phyloP scores from a whole-genome alignment of 2,888 invertebrate genomes.

The Cyclophora albipunctata region DNA sequence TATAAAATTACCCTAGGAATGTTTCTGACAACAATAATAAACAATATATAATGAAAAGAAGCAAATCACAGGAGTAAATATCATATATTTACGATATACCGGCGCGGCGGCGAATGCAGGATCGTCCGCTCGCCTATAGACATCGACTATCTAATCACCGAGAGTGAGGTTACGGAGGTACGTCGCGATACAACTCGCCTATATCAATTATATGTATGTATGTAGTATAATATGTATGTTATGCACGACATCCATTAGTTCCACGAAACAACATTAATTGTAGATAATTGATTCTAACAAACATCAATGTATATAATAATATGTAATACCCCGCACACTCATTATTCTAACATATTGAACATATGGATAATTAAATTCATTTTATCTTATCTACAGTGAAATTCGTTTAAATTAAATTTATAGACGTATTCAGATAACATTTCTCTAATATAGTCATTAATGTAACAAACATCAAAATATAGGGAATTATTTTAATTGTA shows the following conservation, averaged over 20 bases:
- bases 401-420: conserved; percentile 54
- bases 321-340: conserved; percentile 45
- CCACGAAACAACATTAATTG: conserved; percentile 52
- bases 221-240: conserved; percentile 39
- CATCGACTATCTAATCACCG: neutral
- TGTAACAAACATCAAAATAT: conserved; percentile 55
- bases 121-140: no score
- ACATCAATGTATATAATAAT: conserved; percentile 50
- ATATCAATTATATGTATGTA: conserved; percentile 44
- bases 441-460: conserved; percentile 55
- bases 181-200: conserved; percentile 22
- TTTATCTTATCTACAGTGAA: conserved; percentile 57
- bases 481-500: conserved; percentile 41
- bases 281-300: conserved; percentile 49
- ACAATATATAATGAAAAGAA: conserved; percentile 54
- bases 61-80: conserved; percentile 70
- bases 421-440: conserved; percentile 51
- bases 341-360: conserved; percentile 44
- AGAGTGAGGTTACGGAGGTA: neutral
- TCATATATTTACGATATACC: conserved; percentile 59
- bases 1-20: conserved; percentile 52
- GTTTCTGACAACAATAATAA: conserved; percentile 60
- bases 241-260: conserved; percentile 31
- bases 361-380: conserved; percentile 51
- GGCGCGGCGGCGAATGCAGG: no score